Conservation (phyloP, 2,888 invertebrate species). For the Linnaemya tessellans region DNA sequence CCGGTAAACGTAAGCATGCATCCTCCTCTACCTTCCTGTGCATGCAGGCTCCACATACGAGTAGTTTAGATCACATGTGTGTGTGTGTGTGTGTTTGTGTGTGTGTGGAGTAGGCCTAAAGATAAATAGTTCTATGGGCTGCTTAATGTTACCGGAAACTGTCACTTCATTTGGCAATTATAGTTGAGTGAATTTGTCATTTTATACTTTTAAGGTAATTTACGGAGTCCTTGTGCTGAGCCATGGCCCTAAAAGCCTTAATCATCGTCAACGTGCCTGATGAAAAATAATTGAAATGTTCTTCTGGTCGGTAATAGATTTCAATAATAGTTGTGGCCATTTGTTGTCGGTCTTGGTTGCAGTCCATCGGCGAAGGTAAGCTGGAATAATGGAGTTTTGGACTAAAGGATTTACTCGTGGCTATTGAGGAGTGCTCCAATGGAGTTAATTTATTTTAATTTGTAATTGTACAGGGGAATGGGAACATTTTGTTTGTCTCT, state of each 20-base stretch:
- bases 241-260: constrained; percentile 41
- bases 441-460: constrained; percentile 1
- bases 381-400: constrained; percentile 49
- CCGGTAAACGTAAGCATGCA: constrained; percentile 45
- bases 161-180: constrained; percentile 75
- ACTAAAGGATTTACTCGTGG: neutral
- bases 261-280: constrained; percentile 56
- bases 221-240: constrained; percentile 7
- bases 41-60: too few relatives aligned
- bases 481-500: neutral
- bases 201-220: constrained; percentile 65
- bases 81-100: constrained; percentile 48
- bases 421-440: neutral
- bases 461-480: neutral
- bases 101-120: constrained; percentile 33
- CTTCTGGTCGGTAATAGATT: constrained; percentile 65
- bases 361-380: constrained; percentile 38
- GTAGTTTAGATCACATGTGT: constrained; percentile 40
- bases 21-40: neutral
- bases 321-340: constrained; percentile 68
- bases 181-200: constrained; percentile 74
- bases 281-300: constrained; percentile 71
- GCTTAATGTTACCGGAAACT: constrained; percentile 72
- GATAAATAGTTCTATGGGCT: constrained; percentile 20
- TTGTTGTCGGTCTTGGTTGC: constrained; percentile 12